A percentile compares a stretch with the other conserved stretches of the same genome.
Evolutionary conservation across 2,888 invertebrate species (phyloP).

Genomic region (Eurytoma adleriae): DNA sequence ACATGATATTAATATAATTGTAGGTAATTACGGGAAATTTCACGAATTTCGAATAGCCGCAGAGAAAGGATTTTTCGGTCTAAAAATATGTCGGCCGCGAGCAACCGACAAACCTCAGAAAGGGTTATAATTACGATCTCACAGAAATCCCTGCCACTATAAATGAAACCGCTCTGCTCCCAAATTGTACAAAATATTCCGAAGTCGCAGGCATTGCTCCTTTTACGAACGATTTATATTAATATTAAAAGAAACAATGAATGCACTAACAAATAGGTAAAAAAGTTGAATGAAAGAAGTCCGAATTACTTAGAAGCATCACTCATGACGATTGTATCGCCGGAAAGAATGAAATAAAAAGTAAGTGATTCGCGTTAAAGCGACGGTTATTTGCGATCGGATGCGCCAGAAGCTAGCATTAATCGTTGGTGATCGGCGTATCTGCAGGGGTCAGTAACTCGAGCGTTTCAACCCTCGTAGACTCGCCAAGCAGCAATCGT

Average conservation of each 20-base stretch:
- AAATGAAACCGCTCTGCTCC: background rate
- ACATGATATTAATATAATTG: too few relatives aligned
- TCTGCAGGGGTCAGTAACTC: conserved; percentile 25
- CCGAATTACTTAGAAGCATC: too few relatives aligned
- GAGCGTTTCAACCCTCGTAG: background rate
- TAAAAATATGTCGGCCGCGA: background rate
- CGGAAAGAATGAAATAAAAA: too few relatives aligned
- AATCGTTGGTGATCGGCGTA: background rate
- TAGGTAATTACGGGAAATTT: too few relatives aligned
- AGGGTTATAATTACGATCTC: background rate
- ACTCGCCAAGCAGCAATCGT: conserved; percentile 4
- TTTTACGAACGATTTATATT: background rate
- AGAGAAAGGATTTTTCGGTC: too few relatives aligned
- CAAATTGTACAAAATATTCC: too few relatives aligned
- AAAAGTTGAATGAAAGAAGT: too few relatives aligned
- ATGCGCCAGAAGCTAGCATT: background rate
- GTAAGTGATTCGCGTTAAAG: background rate
- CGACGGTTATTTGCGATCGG: too few relatives aligned
- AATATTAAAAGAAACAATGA: too few relatives aligned
- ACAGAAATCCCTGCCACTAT: background rate
- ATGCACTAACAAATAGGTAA: background rate
- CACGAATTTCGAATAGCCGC: too few relatives aligned
- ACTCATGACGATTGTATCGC: too few relatives aligned
- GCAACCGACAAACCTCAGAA: background rate
- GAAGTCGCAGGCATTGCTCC: background rate